Evolutionary conservation across 2,113 vertebrate species (phyloP).

Genomic region (Ophthalmotilapia sp.): DNA sequence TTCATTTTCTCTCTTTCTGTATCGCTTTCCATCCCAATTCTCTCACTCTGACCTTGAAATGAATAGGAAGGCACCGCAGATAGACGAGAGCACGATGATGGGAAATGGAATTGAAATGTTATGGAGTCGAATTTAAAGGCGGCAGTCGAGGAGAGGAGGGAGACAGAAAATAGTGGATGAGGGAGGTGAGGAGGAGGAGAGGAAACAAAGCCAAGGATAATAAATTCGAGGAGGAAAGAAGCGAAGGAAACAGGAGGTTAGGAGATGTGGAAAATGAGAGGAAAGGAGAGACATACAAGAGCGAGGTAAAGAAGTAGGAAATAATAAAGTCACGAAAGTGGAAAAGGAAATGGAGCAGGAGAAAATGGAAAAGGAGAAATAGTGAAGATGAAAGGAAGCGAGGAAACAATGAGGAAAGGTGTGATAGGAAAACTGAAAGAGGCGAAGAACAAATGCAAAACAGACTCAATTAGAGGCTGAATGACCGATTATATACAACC

Average conservation of each 20-base stretch:
- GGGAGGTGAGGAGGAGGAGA: neutral
- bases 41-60: neutral
- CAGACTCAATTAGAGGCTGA: neutral
- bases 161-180: neutral
- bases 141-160: neutral
- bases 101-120: constrained; percentile 33
- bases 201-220: neutral
- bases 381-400: neutral
- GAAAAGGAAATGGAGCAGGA: neutral
- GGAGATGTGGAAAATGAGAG: neutral
- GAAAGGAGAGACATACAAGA: neutral
- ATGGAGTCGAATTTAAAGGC: neutral
- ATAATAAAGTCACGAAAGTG: neutral
- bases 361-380: neutral
- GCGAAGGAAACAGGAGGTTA: neutral
- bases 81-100: neutral
- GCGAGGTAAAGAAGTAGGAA: neutral
- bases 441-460: neutral
- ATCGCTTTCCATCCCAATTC: neutral
- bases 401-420: neutral
- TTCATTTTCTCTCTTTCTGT: neutral
- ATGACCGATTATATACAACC: neutral
- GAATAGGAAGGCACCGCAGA: neutral
- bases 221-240: neutral
- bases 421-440: neutral